phyloP scores from a whole-genome alignment of 2,113 vertebrate species.

The Urocitellus parryii region DNA sequence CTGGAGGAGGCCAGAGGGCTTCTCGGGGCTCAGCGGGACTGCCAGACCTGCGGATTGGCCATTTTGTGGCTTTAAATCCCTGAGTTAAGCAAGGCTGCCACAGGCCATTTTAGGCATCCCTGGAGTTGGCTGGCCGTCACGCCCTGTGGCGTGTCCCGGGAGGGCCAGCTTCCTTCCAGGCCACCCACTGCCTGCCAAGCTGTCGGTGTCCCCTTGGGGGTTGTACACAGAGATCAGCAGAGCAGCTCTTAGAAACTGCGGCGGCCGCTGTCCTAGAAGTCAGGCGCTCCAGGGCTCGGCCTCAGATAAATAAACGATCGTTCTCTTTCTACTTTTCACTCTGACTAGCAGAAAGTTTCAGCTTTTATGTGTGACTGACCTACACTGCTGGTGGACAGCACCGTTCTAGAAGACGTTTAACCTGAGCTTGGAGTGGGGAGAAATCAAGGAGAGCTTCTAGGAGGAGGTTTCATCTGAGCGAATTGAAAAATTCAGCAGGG shows the following conservation, averaged over 20 bases:
- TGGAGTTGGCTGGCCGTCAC: neutral
- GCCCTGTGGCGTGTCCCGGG: neutral
- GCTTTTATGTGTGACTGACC: neutral
- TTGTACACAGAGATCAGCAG: fast-evolving
- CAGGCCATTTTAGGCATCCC: neutral
- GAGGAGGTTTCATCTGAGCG: neutral
- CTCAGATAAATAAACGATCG: too few species aligned
- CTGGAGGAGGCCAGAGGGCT: neutral
- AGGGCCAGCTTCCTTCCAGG: neutral
- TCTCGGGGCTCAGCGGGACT: neutral
- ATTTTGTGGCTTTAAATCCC: neutral
- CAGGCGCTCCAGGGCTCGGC: neutral
- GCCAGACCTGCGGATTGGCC: neutral
- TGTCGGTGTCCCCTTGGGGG: fast-evolving
- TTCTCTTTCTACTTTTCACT: neutral
- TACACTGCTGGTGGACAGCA: neutral
- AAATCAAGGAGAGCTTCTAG: neutral
- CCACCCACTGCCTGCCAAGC: neutral
- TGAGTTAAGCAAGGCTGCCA: neutral
- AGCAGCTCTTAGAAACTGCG: neutral
- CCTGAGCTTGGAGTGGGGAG: too few species aligned
- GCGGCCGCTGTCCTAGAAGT: neutral
- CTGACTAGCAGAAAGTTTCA: neutral
- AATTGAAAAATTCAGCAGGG: neutral
- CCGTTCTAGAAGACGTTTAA: neutral